Percentiles rank a stretch among this genome's conserved stretches.
phyloP scores from a whole-genome alignment of 2,113 vertebrate genomes.

The Bambusicola thoracicus region DNA sequence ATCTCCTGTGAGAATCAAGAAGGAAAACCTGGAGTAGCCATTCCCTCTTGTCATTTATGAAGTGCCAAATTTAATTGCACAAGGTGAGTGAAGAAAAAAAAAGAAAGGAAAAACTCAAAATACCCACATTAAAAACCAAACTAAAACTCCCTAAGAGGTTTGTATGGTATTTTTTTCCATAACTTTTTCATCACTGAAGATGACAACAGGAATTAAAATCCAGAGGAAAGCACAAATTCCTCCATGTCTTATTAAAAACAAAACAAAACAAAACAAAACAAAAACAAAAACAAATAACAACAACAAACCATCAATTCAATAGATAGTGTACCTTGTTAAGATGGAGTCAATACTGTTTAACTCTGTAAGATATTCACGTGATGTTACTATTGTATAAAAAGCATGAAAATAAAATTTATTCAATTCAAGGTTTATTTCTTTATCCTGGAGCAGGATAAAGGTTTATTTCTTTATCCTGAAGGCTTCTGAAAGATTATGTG shows the following conservation, averaged over 20 bases:
- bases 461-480: neutral
- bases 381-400: neutral
- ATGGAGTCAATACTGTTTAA: neutral
- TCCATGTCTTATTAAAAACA: neutral
- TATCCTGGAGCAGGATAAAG: neutral
- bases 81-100: neutral
- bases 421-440: neutral
- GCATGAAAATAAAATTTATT: neutral
- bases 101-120: neutral
- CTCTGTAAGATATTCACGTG: neutral
- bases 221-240: neutral
- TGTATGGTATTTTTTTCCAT: neutral
- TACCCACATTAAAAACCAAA: neutral
- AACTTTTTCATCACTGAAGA: neutral
- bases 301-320: neutral
- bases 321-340: neutral
- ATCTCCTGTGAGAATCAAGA: neutral
- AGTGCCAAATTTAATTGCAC: neutral
- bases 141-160: fast-evolving
- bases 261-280: too few relatives aligned
- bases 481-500: neutral
- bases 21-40: neutral
- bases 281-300: too few relatives aligned
- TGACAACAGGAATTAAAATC: neutral
- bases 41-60: neutral